phyloP scores from a whole-genome alignment of 53 echinoderm and acorn worm genomes.

The Actinopyga echinites region DNA sequence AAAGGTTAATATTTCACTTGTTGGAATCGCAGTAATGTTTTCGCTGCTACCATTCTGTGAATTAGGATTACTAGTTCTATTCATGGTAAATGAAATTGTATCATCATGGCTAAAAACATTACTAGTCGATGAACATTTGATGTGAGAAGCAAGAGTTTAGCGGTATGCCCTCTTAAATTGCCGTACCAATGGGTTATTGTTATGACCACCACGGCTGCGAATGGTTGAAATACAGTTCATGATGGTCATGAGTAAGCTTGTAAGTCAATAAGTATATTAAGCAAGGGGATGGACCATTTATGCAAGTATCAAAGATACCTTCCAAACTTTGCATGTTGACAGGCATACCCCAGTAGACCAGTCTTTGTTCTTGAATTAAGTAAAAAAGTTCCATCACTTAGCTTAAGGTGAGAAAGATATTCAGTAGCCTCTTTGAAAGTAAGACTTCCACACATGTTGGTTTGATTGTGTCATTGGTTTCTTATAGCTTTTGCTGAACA shows the following conservation, averaged over 20 bases:
- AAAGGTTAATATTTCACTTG: background rate
- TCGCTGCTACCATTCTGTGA: background rate
- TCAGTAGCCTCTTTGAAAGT: no score
- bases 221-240: background rate
- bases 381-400: background rate
- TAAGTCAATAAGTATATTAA: background rate
- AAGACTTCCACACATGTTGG: background rate
- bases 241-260: background rate
- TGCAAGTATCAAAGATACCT: background rate
- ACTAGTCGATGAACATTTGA: background rate
- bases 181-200: background rate
- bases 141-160: background rate
- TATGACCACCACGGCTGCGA: background rate
- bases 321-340: slow-evolving; percentile 3
- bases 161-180: background rate
- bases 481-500: background rate
- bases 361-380: background rate
- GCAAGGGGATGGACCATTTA: background rate
- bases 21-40: background rate
- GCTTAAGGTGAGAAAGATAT: background rate
- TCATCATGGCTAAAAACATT: slow-evolving; percentile 1
- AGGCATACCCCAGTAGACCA: background rate
- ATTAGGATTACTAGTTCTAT: background rate
- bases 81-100: background rate
- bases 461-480: background rate